Conservation (phyloP, 2,888 invertebrate species). For the Hydriomena furcata region DNA sequence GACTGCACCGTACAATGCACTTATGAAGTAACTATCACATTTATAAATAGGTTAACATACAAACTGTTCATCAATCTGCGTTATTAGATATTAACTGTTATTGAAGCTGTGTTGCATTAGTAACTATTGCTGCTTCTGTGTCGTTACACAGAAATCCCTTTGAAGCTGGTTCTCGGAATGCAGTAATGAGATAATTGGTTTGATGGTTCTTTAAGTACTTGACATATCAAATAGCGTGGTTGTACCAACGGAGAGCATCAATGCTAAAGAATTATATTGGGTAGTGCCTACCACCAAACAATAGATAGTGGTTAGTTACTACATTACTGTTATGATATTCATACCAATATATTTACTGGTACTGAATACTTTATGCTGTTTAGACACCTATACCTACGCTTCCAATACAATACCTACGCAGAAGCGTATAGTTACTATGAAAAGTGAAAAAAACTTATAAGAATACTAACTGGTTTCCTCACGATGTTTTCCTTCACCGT, state of each 20-base stretch:
- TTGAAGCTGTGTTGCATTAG: slow-evolving; percentile 6
- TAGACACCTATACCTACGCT: too few relatives aligned
- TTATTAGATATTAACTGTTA: slow-evolving; percentile 5
- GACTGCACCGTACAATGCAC: slow-evolving; percentile 37
- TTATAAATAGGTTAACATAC: slow-evolving; percentile 26
- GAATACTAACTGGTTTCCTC: too few relatives aligned
- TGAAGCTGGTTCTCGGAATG: slow-evolving; percentile 41
- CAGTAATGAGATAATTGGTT: slow-evolving; percentile 24
- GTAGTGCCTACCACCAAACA: too few relatives aligned
- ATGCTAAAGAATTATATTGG: too few relatives aligned
- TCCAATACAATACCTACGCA: too few relatives aligned
- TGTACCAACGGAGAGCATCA: too few relatives aligned
- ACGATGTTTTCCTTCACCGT: too few relatives aligned
- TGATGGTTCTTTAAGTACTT: slow-evolving; percentile 7
- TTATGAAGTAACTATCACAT: slow-evolving; percentile 25
- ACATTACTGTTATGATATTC: not conserved
- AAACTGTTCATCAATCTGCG: slow-evolving; percentile 14
- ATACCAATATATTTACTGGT: too few relatives aligned
- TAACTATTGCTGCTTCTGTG: slow-evolving; percentile 14
- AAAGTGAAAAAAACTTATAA: too few relatives aligned
- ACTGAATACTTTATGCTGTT: too few relatives aligned
- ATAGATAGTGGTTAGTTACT: too few relatives aligned
- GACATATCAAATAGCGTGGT: not conserved
- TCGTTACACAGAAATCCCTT: slow-evolving; percentile 37
- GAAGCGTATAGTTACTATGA: too few relatives aligned